Conservation (phyloP, 2,888 invertebrate genomes). For the Elysia crispata region DNA sequence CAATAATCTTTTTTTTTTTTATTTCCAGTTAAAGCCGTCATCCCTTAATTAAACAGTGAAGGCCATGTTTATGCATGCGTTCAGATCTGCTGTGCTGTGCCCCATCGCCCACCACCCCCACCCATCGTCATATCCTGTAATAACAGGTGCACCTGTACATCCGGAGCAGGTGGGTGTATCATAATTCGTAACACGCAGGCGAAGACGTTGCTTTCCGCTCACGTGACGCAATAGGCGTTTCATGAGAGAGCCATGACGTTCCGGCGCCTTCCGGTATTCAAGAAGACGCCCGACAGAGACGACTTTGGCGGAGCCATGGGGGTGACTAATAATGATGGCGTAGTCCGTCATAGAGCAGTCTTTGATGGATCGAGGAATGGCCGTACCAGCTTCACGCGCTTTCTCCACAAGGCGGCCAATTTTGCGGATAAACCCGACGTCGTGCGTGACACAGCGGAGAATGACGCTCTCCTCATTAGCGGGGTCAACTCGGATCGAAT, state of each 20-base stretch:
- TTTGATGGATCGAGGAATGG: conserved; percentile 40
- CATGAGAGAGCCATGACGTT: conserved; percentile 11
- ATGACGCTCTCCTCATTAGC: conserved; percentile 23
- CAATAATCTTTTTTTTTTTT: too few species aligned
- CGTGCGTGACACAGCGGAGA: conserved; percentile 41
- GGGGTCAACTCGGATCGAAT: conserved; percentile 13
- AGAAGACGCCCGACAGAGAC: conserved; percentile 37
- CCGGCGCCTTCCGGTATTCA: conserved; percentile 39
- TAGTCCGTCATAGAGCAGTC: conserved; percentile 41
- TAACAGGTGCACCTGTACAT: conserved; percentile 38
- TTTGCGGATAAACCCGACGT: conserved; percentile 36
- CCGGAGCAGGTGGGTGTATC: conserved; percentile 40
- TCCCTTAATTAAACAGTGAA: conserved; percentile 31
- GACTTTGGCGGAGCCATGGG: conserved; percentile 34
- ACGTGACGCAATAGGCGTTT: conserved; percentile 27
- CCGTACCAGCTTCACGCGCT: neutral
- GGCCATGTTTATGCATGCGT: conserved; percentile 30
- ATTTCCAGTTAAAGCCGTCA: too few species aligned
- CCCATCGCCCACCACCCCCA: conserved; percentile 39
- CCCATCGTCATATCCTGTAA: conserved; percentile 46
- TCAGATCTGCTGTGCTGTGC: conserved; percentile 40
- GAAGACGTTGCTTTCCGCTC: neutral
- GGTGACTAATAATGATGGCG: conserved; percentile 40
- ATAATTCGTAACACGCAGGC: conserved; percentile 33
- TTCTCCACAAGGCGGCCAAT: conserved; percentile 27